Conservation (phyloP, 2,113 vertebrate species). For the Neogobius melanostomus region DNA sequence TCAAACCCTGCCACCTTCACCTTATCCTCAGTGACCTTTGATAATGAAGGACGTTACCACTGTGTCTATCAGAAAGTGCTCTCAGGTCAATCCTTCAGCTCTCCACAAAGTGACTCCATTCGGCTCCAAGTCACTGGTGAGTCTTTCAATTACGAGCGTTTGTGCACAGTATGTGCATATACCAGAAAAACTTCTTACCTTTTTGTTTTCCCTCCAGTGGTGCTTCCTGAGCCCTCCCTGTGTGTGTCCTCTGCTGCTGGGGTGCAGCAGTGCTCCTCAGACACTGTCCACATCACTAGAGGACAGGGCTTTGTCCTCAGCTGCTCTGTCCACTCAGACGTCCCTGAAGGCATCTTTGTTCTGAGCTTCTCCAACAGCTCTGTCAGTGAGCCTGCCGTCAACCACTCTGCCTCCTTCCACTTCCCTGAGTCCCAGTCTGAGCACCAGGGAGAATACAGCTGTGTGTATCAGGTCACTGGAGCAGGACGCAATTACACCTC, state of each 20-base stretch:
- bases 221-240: not conserved
- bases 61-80: not conserved
- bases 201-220: not conserved
- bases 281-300: not conserved
- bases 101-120: not conserved
- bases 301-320: not conserved
- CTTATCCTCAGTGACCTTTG: not conserved
- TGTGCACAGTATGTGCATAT: too few species aligned
- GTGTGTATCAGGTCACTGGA: not conserved
- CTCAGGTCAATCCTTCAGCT: not conserved
- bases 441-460: not conserved
- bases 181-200: too few species aligned
- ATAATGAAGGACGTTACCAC: slow-evolving; percentile 11
- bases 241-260: not conserved
- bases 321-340: not conserved
- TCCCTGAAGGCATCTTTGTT: not conserved
- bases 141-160: too few species aligned
- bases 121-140: not conserved
- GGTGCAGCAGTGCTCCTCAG: not conserved
- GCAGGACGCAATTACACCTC: not conserved
- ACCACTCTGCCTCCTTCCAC: not conserved
- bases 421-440: not conserved
- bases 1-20: too few species aligned
- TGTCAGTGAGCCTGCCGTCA: not conserved
- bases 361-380: not conserved